Base-by-base conservation (phyloP, 2,113 vertebrate genomes). In the Alces alces region DNA sequence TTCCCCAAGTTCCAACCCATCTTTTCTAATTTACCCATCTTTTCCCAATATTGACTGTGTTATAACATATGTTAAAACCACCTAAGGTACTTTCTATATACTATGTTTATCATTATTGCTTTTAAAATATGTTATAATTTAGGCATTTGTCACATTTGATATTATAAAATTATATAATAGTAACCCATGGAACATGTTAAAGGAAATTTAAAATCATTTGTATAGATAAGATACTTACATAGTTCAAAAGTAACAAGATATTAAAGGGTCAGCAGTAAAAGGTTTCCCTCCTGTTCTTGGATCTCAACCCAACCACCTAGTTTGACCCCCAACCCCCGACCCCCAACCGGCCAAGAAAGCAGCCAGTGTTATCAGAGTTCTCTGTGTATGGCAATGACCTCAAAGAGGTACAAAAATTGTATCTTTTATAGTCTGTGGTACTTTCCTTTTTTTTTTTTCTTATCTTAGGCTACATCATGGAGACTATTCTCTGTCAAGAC, bases 91-190 rank as follows among this genome's bases (percentile, higher is more conserved):
- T 64, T 47, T 89, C 73, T 39, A 21, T 47, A 23, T 25, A 23
- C 4, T 54, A 0, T 80, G 70, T 73, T 76, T 85, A 45, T 73
- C 15, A 36, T 91, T 55, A 87, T 36, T 80, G 30, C 17, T 70
- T 86, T 78, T 60, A 91, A 97, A 86, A 23, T 30, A 25, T 36
- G 54, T 57, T 96, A 25, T 70, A 47, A 28, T 58, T 61, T 89
- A 93, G 3, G 8, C 21, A 39, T 93, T 17, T 7, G 11, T 60
- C 19, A n/a, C 50, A 80, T 94, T 80, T 87, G 13, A 93, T 57
- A 66, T 84, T 47, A 12, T 47, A 52, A 19, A 21, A 23, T 78
- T 91, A 66, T 83, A 30, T 57, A 50, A 83, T 66, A 70, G 52
- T 27, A 54, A 93, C 7, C 47, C 82, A 39, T n/a, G 86, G 45